Evolutionary conservation across 2,888 invertebrate species (phyloP), one percentile per base, ranked within the genome.

Genomic region (Chrysopilus asiliformis): DNA sequence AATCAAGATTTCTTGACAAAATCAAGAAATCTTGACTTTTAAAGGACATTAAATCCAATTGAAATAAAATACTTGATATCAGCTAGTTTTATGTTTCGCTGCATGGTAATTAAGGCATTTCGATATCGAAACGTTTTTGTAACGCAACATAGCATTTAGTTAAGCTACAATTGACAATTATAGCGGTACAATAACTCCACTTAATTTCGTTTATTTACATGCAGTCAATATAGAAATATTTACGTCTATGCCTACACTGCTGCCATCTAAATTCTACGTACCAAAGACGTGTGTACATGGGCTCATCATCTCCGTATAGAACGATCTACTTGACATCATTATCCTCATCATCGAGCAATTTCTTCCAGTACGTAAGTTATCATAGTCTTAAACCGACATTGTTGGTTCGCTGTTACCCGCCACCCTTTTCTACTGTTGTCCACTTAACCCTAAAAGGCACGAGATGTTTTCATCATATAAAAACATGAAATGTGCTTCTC

Each of bases 321-420:
- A n/a, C n/a, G n/a, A n/a, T n/a, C n/a, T n/a, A 39, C 39, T 42
- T 42, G 42, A 39, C 42, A 42, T 42, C 39, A 42, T 42, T 42
- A 42, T 42, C 42, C 42, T 39, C 42, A 36, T 42, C 31, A 39
- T 32, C 34, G 35, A 32, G 24, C 34, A 34, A 36, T 39, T 39
- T 36, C 39, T 42, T 36, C 30, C 34, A 28, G 30, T 35, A 32
- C 34, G 36, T 36, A 38, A 38, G 38, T 41, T 34, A 34, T 36
- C 40, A 28, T 34, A 26, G 34, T 41, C 40, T 37, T 35, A 19
- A 12, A 15, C 39, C 36, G 42, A 38, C 42, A 32, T 36, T 36
- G 37, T 32, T 32, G 38, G 36, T 25, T 30, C 31, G 36, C 30
- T 31, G 31, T 16, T 18, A 24, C 24, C n/a, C n/a, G n/a, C n/a